Evolutionary conservation across 2,797 vertebrate species (phyloP), one percentile per base, ranked within the genome.

Genomic region (Pagetopsis macropterus): DNA sequence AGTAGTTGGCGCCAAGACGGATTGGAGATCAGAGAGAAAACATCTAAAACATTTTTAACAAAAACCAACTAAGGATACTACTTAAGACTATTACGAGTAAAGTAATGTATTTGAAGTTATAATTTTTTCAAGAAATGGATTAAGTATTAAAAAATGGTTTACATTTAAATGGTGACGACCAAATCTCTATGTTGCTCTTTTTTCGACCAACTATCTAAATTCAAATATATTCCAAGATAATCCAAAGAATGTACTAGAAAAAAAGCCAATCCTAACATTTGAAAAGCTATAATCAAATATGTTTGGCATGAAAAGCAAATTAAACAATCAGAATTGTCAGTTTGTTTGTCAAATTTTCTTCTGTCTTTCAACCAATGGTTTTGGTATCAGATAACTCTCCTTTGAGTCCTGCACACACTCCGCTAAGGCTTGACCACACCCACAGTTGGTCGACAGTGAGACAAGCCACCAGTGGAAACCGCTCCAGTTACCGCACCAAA

Each of bases 401-500:
- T 41, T 10, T 6, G 14, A 57, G 17, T 57, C 33, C 55, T 56
- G 71, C 21, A 23, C 12, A 16, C 60, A 46, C 64, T 66, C 49
- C 17, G 74, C 75, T 52, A 27, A 65, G 10, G 57, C 56, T 61
- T 0, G 63, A 81, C 57, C 67, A 43, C 43, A 5, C 55, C 78
- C 33, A 74, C 76, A 78, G 72, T 78, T 13, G 64, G 84, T 80
- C 50, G 41, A 48, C 78, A 69, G 78, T 0, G 64, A 56, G 60
- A 61, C n/a, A 31, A 16, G 37, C 70, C 82, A 84, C 84, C 75
- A 81, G 83, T 76, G 65, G 71, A 78, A 83, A 79, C 60, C 52
- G 10, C 71, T 68, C 52, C 70, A 67, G 83, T 85, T 66, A 71
- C 76, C 79, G 79, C 87, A 84, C 88, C 67, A 85, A 79, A 90